Conservation (phyloP, 2,113 vertebrate species). For the Hippopotamus amphibius region DNA sequence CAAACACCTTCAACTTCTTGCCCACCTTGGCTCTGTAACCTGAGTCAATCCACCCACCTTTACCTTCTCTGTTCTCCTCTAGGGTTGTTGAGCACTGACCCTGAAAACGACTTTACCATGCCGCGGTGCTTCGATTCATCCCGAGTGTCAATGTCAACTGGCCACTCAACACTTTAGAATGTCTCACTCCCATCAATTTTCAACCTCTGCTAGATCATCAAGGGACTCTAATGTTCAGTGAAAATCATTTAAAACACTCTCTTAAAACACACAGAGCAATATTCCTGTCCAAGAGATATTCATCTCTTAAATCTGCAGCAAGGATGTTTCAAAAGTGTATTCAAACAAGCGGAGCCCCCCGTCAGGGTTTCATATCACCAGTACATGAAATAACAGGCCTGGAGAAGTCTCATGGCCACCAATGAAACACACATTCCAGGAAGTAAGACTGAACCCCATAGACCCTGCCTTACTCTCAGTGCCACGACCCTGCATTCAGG, state of each 20-base stretch:
- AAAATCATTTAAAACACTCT: not conserved
- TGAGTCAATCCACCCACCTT: not conserved
- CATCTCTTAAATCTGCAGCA: not conserved
- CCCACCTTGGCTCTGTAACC: no score
- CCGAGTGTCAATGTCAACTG: not conserved
- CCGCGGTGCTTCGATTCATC: not conserved
- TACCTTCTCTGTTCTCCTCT: not conserved
- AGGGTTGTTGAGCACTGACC: not conserved
- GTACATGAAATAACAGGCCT: not conserved
- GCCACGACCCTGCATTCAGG: not conserved
- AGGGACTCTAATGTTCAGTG: not conserved
- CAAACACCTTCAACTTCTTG: not conserved
- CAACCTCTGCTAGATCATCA: not conserved
- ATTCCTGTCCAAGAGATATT: not conserved
- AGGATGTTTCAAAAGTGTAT: conserved; percentile 8
- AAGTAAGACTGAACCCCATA: not conserved
- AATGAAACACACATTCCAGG: not conserved
- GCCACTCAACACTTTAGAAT: not conserved
- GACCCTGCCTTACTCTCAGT: not conserved
- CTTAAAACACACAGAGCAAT: not conserved
- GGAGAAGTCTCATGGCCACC: not conserved
- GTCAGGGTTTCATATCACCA: not conserved
- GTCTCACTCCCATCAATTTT: not conserved
- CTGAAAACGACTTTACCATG: not conserved
- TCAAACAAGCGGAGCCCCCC: not conserved